A percentile compares a stretch with the other conserved stretches of the same genome.
These are phyloP conservation scores for Rhabditoides inermis DNA, from an alignment of 2,888 invertebrate species.

Conservation along the genomic window DNA sequence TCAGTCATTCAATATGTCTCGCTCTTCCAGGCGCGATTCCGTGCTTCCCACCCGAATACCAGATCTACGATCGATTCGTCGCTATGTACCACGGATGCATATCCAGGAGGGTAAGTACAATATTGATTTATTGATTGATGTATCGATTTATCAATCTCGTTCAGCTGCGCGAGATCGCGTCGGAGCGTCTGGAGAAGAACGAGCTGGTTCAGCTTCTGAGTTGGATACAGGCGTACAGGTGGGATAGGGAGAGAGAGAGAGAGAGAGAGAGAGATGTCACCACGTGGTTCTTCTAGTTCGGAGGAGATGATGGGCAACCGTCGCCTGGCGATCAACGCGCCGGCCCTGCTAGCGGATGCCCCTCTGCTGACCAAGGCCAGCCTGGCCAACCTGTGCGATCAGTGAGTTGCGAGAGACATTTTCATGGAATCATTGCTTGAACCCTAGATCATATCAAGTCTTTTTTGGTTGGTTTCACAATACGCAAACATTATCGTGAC, in stretches of 20 bases:
- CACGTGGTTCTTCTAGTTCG: slow-evolving; percentile 62
- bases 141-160: slow-evolving; percentile 7
- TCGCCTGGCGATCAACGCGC: slow-evolving; percentile 67
- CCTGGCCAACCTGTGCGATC: slow-evolving; percentile 69
- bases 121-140: neutral
- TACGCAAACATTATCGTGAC: too few species aligned
- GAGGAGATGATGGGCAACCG: slow-evolving; percentile 78
- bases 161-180: slow-evolving; percentile 76
- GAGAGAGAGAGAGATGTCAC: too few species aligned
- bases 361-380: slow-evolving; percentile 72
- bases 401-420: too few species aligned
- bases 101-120: slow-evolving; percentile 41
- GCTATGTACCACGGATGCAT: slow-evolving; percentile 85
- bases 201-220: slow-evolving; percentile 87
- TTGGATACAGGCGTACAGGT: slow-evolving; percentile 80
- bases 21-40: slow-evolving; percentile 65
- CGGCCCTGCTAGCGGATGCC: slow-evolving; percentile 59
- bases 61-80: slow-evolving; percentile 82
- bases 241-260: too few species aligned
- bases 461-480: neutral
- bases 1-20: too few species aligned
- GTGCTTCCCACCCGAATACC: slow-evolving; percentile 88
- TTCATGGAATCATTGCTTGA: too few species aligned
- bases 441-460: too few species aligned
- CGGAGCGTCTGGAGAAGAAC: slow-evolving; percentile 81